Evolutionary conservation across 30 jellyfish, hydroid and myxozoan species (phyloP).

Genomic region (Hydractinia symbiolongicarpus): DNA sequence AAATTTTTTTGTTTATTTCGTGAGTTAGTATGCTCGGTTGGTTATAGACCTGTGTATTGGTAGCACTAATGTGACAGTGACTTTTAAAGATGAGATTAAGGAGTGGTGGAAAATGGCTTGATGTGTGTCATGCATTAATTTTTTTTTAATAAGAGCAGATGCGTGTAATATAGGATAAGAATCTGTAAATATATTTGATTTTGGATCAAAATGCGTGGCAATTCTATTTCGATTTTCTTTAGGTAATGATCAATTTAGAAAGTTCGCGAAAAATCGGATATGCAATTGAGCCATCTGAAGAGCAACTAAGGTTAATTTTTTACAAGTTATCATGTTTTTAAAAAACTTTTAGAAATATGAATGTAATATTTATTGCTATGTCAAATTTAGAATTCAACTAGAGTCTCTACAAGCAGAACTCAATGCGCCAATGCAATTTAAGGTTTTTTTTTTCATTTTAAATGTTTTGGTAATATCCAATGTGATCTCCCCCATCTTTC

Average conservation of each 20-base stretch:
- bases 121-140: background rate
- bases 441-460: conserved; percentile 29
- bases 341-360: background rate
- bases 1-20: background rate
- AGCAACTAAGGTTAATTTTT: conserved; percentile 53
- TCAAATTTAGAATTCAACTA: conserved; percentile 48
- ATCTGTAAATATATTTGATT: too few species aligned
- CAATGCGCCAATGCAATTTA: conserved; percentile 82
- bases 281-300: conserved; percentile 94
- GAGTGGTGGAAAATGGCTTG: background rate
- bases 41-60: background rate
- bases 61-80: too few species aligned
- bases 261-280: conserved; percentile 57
- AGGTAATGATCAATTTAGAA: conserved; percentile 73
- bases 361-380: background rate
- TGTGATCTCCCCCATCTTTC: background rate
- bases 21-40: background rate
- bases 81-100: too few species aligned
- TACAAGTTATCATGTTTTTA: background rate
- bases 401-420: conserved; percentile 77
- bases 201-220: too few species aligned
- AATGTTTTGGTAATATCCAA: too few species aligned
- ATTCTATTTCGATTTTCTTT: background rate
- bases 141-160: background rate
- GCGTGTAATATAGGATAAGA: too few species aligned